These are phyloP conservation scores for Apamea monoglypha DNA, from an alignment of 2,888 invertebrate species.

Conservation along the genomic window DNA sequence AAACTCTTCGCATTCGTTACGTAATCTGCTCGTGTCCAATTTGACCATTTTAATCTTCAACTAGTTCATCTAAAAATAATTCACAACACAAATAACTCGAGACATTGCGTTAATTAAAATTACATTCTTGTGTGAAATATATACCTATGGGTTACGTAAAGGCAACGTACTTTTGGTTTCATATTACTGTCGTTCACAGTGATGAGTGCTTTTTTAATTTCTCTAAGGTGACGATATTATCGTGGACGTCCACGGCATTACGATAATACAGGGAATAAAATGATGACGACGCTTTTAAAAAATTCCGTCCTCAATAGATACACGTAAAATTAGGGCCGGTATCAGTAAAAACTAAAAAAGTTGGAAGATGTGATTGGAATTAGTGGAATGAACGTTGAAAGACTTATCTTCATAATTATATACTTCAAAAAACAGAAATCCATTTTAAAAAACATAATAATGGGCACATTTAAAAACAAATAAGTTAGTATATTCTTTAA, in stretches of 20 bases:
- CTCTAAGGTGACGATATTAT: neutral
- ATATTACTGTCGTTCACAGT: neutral
- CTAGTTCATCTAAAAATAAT: constrained; percentile 61
- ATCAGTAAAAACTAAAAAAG: neutral
- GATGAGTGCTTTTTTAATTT: neutral
- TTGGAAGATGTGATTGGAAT: neutral
- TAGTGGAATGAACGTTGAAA: neutral
- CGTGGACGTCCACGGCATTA: too few species aligned
- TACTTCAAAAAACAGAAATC: neutral
- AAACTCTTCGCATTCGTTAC: constrained; percentile 53
- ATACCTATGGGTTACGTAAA: constrained; percentile 9
- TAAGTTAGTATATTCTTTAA: neutral
- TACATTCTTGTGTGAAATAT: constrained; percentile 37
- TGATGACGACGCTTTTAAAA: neutral
- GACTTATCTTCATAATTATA: too few species aligned
- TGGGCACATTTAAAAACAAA: neutral
- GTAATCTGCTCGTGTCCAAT: constrained; percentile 59
- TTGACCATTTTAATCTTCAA: constrained; percentile 59
- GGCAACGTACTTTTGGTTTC: constrained; percentile 23
- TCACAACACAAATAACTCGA: constrained; percentile 52
- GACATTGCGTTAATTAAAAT: constrained; percentile 52
- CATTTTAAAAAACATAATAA: neutral
- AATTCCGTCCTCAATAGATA: neutral
- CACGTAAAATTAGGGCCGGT: neutral
- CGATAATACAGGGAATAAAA: neutral